A percentile compares a stretch with the other conserved stretches of the same genome.
phyloP scores from a whole-genome alignment of 2,797 vertebrate genomes.

The Saxicola maurus region DNA sequence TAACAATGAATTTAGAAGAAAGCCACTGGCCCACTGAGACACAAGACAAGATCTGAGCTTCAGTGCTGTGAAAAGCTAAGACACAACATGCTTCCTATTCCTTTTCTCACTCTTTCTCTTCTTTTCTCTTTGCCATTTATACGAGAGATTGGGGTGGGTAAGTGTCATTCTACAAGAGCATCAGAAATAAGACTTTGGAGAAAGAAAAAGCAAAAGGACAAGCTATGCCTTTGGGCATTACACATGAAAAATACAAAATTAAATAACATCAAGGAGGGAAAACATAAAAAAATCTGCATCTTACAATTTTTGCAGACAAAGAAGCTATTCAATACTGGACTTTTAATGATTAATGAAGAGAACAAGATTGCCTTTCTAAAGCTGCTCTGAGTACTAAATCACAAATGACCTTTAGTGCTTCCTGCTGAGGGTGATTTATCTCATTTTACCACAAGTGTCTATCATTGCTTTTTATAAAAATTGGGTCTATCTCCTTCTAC shows the following conservation, averaged over 20 bases:
- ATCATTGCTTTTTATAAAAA: conserved; percentile 18
- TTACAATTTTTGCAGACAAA: conserved; percentile 14
- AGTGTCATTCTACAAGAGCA: background rate
- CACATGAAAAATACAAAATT: background rate
- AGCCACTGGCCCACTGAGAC: background rate
- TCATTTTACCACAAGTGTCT: conserved; percentile 5
- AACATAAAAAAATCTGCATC: background rate
- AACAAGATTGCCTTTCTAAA: conserved; percentile 10
- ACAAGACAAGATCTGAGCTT: background rate
- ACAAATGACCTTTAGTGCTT: conserved; percentile 10
- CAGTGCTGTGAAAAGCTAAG: background rate
- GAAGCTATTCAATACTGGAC: background rate
- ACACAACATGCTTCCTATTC: background rate
- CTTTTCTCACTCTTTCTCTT: background rate
- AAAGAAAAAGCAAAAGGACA: background rate
- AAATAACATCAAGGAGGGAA: background rate
- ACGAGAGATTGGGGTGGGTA: background rate
- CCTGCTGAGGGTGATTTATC: conserved; percentile 25
- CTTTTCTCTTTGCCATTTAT: background rate
- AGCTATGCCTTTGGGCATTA: background rate
- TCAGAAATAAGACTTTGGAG: background rate
- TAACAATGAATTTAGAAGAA: background rate
- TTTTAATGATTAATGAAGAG: conserved; percentile 46
- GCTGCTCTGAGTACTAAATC: conserved; percentile 18
- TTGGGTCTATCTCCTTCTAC: background rate